phyloP scores from a whole-genome alignment of 1,140 invertebrate species.

The Latrodectus geometricus region DNA sequence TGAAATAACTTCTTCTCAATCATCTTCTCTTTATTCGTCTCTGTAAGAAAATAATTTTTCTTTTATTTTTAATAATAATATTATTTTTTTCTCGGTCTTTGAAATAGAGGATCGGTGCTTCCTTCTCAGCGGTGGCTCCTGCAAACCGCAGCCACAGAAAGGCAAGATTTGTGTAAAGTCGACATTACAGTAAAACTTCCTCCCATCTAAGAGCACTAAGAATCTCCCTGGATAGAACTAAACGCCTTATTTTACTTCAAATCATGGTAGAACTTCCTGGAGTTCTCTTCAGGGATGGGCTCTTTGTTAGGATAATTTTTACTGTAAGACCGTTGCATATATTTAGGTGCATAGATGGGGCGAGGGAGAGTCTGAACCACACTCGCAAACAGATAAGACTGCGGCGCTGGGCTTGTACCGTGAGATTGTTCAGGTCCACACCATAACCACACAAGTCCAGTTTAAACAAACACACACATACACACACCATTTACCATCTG shows the following conservation, averaged over 20 bases:
- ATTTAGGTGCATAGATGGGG: not conserved
- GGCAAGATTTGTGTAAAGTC: conserved; percentile 4
- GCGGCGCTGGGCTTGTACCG: not conserved
- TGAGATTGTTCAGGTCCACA: not conserved
- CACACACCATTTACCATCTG: not conserved
- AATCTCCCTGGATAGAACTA: not conserved
- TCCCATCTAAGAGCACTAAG: not conserved
- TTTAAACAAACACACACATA: not conserved
- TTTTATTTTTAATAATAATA: conserved; percentile 10
- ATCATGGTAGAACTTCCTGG: too few species aligned
- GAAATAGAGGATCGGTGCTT: not conserved
- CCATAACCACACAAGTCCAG: not conserved
- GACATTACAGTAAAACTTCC: conserved; percentile 21
- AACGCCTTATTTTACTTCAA: not conserved
- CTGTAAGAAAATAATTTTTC: conserved; percentile 54
- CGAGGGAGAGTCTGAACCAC: conserved; percentile 36
- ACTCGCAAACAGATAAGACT: conserved; percentile 8
- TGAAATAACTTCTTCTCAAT: not conserved
- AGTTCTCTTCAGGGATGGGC: not conserved
- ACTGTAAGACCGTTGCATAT: not conserved
- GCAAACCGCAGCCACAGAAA: not conserved
- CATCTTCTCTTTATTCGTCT: conserved; percentile 12
- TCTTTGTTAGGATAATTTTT: not conserved
- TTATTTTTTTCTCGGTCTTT: not conserved
- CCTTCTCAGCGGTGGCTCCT: not conserved